Percentiles rank a stretch among this genome's conserved stretches.
Evolutionary conservation across 2,113 vertebrate species (phyloP).

Genomic region (Gallinago paraguaiae): DNA sequence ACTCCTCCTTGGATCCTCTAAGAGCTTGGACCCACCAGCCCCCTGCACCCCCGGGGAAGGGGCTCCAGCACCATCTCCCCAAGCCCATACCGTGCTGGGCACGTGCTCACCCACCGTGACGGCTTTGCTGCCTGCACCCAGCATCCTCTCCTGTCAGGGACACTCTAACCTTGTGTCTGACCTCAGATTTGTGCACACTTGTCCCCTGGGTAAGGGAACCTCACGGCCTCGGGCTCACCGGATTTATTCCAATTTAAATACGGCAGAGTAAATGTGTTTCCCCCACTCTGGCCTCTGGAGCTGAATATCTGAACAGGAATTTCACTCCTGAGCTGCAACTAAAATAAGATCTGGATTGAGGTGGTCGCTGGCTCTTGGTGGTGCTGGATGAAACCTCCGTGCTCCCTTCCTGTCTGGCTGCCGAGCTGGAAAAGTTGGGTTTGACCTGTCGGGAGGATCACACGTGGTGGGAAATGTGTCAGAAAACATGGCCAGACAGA

Average conservation of each 20-base stretch:
- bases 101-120: accelerated
- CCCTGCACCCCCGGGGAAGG: not conserved
- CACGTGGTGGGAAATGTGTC: accelerated
- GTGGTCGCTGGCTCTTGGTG: not conserved
- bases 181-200: not conserved
- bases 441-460: not conserved
- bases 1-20: not conserved
- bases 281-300: constrained; percentile 44
- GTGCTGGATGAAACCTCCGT: accelerated
- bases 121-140: not conserved
- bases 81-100: too few relatives aligned
- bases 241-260: constrained; percentile 46
- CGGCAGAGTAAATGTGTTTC: not conserved
- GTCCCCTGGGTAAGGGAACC: not conserved
- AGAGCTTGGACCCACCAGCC: not conserved
- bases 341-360: constrained; percentile 49
- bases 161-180: not conserved
- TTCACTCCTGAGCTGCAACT: constrained; percentile 35
- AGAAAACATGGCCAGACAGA: not conserved
- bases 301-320: not conserved
- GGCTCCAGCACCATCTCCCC: not conserved
- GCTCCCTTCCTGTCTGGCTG: not conserved
- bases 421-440: not conserved
- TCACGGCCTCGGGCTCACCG: not conserved
- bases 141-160: not conserved